Percentiles rank a stretch among this genome's conserved stretches.
Conservation (phyloP, 2,888 invertebrate genomes). For the Hofmannophila pseudospretella region DNA sequence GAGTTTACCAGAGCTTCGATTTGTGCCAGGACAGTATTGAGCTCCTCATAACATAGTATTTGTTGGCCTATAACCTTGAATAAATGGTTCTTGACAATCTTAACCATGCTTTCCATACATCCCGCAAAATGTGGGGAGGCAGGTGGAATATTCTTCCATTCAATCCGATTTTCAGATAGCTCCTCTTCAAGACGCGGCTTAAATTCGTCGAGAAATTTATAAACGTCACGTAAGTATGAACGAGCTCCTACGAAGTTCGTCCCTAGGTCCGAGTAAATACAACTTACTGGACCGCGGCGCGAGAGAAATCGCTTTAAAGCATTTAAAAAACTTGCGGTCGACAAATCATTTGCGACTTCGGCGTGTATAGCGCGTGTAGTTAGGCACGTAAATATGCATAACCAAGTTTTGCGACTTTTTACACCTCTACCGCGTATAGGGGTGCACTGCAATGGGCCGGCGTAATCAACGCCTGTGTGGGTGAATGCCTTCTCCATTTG, state of each 20-base stretch:
- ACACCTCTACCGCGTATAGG: constrained; percentile 9
- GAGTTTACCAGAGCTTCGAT: constrained; percentile 13
- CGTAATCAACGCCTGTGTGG: constrained; percentile 13
- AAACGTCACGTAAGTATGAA: neutral
- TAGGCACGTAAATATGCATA: constrained; percentile 13
- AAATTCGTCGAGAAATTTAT: neutral
- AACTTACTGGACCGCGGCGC: constrained; percentile 14
- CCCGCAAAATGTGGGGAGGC: constrained; percentile 11
- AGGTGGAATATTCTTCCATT: constrained; percentile 9
- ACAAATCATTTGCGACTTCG: constrained; percentile 13
- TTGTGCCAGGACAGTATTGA: constrained; percentile 10
- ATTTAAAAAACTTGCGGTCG: constrained; percentile 11
- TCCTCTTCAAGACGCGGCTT: neutral
- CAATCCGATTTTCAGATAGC: neutral
- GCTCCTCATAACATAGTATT: constrained; percentile 12
- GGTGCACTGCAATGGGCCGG: constrained; percentile 9
- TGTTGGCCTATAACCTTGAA: constrained; percentile 10
- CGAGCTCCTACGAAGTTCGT: constrained; percentile 11
- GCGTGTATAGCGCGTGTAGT: constrained; percentile 13
- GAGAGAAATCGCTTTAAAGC: constrained; percentile 17
- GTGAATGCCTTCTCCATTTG: constrained; percentile 11
- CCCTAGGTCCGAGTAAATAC: constrained; percentile 10
- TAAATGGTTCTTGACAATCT: constrained; percentile 11
- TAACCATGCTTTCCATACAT: constrained; percentile 9
- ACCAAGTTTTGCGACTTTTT: constrained; percentile 7